Evolutionary conservation across 2,888 invertebrate species (phyloP), one percentile per base, ranked within the genome.

Genomic region (Corbicula japonica): DNA sequence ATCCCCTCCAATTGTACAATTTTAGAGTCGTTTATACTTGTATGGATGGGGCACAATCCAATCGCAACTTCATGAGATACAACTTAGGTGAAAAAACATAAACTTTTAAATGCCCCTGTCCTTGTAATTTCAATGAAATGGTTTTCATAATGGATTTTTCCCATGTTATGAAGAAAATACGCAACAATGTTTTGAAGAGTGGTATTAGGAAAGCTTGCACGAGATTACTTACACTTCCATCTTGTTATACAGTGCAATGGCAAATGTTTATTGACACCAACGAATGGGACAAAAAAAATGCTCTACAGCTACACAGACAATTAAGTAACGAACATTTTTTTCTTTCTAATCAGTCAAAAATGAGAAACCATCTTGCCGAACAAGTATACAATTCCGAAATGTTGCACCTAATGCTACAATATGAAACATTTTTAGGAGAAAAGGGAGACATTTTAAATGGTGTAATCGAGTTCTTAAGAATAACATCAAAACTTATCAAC

Each of bases 151-250:
- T 73, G 72, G 76, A 76, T 50, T 48, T 41, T 2, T 71, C 60
- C 0, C 71, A 76, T 71, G 70, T 63, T 2, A 56, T 76, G n/a
- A 77, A 76, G 35, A 76, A 76, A 61, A 35, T 76, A 23, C 21
- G 79, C 6, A 79, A 79, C 23, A 74, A 70, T 21, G 35, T 69
- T n/a, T 8, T 69, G 8, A 69, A 56, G 23, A 54, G 54, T 26
- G 69, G 69, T 6, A 52, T 69, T 5, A 5, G 6, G 15, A 44
- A 69, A 30, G 15, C 4, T 34, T 69, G 21, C 8, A 58, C 69
- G 44, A 32, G 69, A 52, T 26, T 4, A 0, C 41, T 69, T 12
- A 3, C 2, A 44, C 26, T 69, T 0, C 58, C 58, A 21, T 18
- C 32, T 58, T 56, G 69, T 32, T 18, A 30, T 26, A 26, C 18